These are phyloP conservation scores for Peucedramus taeniatus DNA, from an alignment of 2,113 vertebrate genomes.

Conservation along the genomic window DNA sequence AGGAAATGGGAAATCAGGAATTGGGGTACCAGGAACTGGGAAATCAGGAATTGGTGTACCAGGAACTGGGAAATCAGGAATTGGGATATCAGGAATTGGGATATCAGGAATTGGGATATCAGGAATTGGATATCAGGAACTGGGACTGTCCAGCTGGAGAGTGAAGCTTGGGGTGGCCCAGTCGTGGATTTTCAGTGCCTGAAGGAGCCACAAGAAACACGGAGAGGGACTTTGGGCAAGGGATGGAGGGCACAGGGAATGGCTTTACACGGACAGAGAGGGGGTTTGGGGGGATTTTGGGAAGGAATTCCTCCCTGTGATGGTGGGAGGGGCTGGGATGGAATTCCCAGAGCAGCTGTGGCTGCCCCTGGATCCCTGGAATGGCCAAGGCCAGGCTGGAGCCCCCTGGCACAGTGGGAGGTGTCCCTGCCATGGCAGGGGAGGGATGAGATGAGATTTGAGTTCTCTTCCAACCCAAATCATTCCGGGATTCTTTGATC, in stretches of 20 bases:
- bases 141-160: not conserved
- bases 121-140: not conserved
- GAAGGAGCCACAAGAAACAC: not conserved
- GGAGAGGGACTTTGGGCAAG: not conserved
- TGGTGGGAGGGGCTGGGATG: not conserved
- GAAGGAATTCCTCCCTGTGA: not conserved
- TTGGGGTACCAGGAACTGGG: not conserved
- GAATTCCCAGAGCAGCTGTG: not conserved
- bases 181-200: not conserved
- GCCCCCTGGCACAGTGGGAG: accelerated
- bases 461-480: not conserved
- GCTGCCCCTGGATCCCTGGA: not conserved
- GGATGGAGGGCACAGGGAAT: not conserved
- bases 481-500: not conserved
- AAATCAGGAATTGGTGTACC: not conserved
- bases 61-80: not conserved
- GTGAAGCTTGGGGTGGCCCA: too few species aligned
- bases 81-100: not conserved
- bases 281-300: not conserved
- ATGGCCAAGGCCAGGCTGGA: not conserved
- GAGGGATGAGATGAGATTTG: not conserved
- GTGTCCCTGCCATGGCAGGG: not conserved
- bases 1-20: not conserved
- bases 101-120: not conserved
- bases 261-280: not conserved